Base-by-base conservation (phyloP, 2,797 vertebrate genomes). In the Percopsis omiscomaycus region DNA sequence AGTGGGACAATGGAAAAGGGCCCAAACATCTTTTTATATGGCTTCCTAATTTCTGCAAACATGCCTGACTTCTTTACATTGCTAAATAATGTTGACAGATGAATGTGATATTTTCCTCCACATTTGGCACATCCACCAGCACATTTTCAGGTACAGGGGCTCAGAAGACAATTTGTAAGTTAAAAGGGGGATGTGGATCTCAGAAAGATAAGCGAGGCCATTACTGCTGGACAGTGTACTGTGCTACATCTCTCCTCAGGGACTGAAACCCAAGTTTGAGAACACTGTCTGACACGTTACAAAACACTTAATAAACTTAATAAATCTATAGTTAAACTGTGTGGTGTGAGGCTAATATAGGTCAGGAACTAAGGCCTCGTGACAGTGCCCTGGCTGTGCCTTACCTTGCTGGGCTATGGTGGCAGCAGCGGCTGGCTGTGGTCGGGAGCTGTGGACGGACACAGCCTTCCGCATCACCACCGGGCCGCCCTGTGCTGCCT, bases 211-310 rank as follows among this genome's bases (percentile, higher is more conserved):
- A 37, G 32, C 5, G 32, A 37, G 32, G 32, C 5, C 32, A 37
- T 37, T 37, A 37, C 32, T 37, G 5, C 2, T 37, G 8, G 79
- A 71, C 80, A 61, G 54, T 62, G 77, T 79, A 79, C 83, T 48
- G 45, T 60, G 48, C 16, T 45, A 11, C 45, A 51, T 85, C 64
- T 80, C 69, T 61, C 66, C 65, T 22, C 65, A 98, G 97, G 96
- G 97, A 55, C 89, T 98, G 74, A 99, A 99, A 77, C 96, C 96
- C 22, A 37, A 37, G 4, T 37, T 37, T 1, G 32, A 37, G 32
- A 37, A 37, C 32, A 37, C 32, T 8, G 6, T 37, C 32, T 9
- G 32, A 37, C 32, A 37, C 32, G 6, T 5, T 37, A 37, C 32
- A 9, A 37, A 37, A 37, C 32, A 4, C 32, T 8, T 37, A 37